Conservation (phyloP, 2,888 invertebrate species). For the Rotaria magnacalcarata region DNA sequence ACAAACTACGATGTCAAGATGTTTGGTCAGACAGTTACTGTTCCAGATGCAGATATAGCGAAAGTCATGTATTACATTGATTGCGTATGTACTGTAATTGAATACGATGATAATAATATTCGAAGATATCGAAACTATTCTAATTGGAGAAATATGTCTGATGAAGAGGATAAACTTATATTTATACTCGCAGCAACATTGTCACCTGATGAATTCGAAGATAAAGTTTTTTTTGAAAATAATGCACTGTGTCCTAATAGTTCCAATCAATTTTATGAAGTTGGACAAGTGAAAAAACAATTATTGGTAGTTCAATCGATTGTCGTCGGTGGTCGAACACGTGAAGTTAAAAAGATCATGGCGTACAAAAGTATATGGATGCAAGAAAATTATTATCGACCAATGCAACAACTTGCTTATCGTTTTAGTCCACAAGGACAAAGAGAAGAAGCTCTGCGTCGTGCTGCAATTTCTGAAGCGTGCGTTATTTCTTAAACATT, state of each 20-base stretch:
- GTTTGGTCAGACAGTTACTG: neutral
- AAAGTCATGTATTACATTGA: neutral
- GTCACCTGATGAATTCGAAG: neutral
- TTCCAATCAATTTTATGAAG: neutral
- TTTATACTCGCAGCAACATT: neutral
- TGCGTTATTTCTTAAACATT: neutral
- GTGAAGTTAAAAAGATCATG: neutral
- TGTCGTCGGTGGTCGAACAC: neutral
- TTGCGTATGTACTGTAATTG: neutral
- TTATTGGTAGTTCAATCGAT: neutral
- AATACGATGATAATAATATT: neutral
- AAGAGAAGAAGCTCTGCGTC: neutral
- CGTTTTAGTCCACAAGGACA: neutral
- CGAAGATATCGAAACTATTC: neutral
- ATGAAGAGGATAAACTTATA: neutral
- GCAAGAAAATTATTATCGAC: neutral
- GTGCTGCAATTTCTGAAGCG: neutral
- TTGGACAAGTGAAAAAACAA: neutral
- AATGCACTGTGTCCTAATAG: too few relatives aligned
- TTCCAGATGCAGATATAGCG: neutral
- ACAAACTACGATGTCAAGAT: neutral
- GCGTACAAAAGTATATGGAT: neutral
- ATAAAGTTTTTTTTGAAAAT: neutral
- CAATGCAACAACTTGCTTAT: neutral
- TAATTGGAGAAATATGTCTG: neutral